A percentile compares a stretch with the other conserved stretches of the same genome.
Evolutionary conservation across 2,797 vertebrate species (phyloP).

Genomic region (Sebastes vulpes): DNA sequence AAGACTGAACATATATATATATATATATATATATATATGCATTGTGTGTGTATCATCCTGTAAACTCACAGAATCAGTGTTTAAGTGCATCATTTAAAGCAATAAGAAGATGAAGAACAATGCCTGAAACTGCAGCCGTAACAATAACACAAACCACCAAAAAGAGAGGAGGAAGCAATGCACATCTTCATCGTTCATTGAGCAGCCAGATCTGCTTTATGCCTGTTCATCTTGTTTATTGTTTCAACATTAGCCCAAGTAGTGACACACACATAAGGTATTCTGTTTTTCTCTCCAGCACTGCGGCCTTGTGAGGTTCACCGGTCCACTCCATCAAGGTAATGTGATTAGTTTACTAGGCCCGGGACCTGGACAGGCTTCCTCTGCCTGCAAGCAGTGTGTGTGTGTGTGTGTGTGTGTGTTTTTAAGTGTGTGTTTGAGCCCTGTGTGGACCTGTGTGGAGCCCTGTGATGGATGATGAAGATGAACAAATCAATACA

Average conservation of each 20-base stretch:
- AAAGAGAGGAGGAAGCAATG: background rate
- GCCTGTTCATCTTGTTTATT: slow-evolving; percentile 51
- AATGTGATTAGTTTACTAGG: slow-evolving; percentile 72
- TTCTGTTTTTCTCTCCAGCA: slow-evolving; percentile 28
- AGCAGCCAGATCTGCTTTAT: background rate
- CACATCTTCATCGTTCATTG: background rate
- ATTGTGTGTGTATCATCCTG: background rate
- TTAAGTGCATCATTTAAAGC: background rate
- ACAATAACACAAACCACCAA: background rate
- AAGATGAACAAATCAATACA: slow-evolving; percentile 78
- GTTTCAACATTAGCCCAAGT: slow-evolving; percentile 35
- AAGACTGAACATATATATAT: background rate
- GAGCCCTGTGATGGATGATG: slow-evolving; percentile 66
- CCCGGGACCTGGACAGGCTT: slow-evolving; percentile 53
- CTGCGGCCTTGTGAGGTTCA: slow-evolving; percentile 60
- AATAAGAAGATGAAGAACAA: background rate
- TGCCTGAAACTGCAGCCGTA: background rate
- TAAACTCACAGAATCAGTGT: background rate
- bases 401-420: slow-evolving; percentile 6
- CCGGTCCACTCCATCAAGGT: slow-evolving; percentile 72
- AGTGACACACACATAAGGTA: slow-evolving; percentile 32
- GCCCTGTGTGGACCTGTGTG: slow-evolving; percentile 19
- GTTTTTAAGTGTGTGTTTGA: slow-evolving; percentile 17
- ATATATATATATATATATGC: too few species aligned
- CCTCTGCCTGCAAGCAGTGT: slow-evolving; percentile 19